Evolutionary conservation across 1,140 invertebrate species (phyloP), one percentile per base, ranked within the genome.

Genomic region (Ceratosolen fusciceps): DNA sequence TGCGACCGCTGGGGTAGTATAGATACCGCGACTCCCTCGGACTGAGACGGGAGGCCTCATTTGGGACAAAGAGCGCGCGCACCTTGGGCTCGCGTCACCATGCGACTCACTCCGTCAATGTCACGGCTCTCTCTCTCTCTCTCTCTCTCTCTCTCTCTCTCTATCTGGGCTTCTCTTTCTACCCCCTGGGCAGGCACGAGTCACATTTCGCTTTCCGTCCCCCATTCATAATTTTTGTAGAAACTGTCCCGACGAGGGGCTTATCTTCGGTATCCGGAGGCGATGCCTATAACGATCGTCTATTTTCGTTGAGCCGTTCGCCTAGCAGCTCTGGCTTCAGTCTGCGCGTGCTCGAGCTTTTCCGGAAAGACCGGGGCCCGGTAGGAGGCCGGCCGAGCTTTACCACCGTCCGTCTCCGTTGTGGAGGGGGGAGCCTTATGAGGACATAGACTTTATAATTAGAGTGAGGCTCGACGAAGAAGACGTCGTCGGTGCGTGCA

Each of bases 121-220:
- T 56, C 49, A 34, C 29, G 8, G 8, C 21, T 70, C 26, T 14
- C 39, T 24, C 39, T 70, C 67, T 47, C 1, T 54, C 19, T 68
- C 49, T 24, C 16, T 60, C 67, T 52, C 21, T 19, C 47, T 29
- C 14, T 52, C 47, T 8, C 16, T 52, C 21, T 56, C 74, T 0
- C 24, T 71, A 49, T 58, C 19, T 85, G 82, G 2, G 86, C 47
- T 26, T 75, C 39, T 47, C 12, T 49, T 24, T 74, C 34, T n/a
- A n/a, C 24, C 1, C n/a, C 21, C 19, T 0, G 0, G 3, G 34
- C 47, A 10, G 9, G 10, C 31, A 24, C 37, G n/a, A 24, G n/a
- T 8, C 31, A 19, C 60, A 9, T 31, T 0, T 9, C 4, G 14
- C 9, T 12, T 29, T 60, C 26, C 12, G 29, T 60, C 26, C 26